Evolutionary conservation across 2,888 invertebrate species (phyloP).

Genomic region (Apantesis nais): DNA sequence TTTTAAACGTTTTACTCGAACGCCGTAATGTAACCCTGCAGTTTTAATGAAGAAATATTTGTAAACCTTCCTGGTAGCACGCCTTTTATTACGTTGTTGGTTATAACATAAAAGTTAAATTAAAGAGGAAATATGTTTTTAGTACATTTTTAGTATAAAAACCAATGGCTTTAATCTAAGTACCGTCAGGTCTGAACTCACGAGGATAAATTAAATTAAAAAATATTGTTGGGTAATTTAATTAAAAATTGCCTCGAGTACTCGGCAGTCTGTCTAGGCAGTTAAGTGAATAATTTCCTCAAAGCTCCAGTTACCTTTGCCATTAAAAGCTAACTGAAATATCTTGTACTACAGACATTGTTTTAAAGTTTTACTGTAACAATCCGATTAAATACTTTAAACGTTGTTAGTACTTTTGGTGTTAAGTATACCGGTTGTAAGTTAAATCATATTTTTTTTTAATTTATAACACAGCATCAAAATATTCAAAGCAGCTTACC

Average conservation of each 20-base stretch:
- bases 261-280: constrained; percentile 24
- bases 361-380: background rate
- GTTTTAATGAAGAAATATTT: constrained; percentile 36
- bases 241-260: constrained; percentile 11
- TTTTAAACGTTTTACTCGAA: constrained; percentile 52
- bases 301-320: constrained; percentile 27
- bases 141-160: background rate
- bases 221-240: background rate
- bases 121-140: too few relatives aligned
- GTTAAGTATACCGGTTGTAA: background rate
- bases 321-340: constrained; percentile 21
- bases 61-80: constrained; percentile 4
- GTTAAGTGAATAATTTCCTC: constrained; percentile 27
- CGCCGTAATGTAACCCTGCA: constrained; percentile 39
- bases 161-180: too few relatives aligned
- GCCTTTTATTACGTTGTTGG: constrained; percentile 3
- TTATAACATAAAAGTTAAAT: background rate
- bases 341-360: constrained; percentile 22
- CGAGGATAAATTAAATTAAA: background rate
- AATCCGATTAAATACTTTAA: background rate
- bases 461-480: background rate
- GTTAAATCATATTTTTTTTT: background rate
- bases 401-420: background rate
- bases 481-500: constrained; percentile 18
- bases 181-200: background rate